phyloP scores from a whole-genome alignment of 2,888 invertebrate species.

The Coremacera marginata region DNA sequence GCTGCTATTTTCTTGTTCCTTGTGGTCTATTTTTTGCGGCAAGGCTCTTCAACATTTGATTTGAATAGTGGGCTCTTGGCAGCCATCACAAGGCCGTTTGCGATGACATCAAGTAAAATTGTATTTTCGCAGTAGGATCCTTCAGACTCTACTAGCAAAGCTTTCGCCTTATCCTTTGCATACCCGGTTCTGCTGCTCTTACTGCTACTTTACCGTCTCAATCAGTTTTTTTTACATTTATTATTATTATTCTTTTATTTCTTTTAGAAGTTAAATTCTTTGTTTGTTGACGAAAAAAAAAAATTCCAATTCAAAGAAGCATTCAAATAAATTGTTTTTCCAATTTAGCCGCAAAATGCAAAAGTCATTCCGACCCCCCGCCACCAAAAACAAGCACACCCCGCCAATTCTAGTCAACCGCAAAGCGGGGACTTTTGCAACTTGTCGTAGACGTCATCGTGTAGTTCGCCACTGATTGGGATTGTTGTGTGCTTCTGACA shows the following conservation, averaged over 20 bases:
- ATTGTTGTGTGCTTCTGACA: conserved; percentile 59
- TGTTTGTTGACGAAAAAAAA: conserved; percentile 38
- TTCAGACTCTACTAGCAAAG: too few relatives aligned
- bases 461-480: conserved; percentile 26
- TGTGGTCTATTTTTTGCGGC: not conserved
- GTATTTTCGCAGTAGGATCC: conserved; percentile 11
- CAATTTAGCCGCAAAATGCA: conserved; percentile 24
- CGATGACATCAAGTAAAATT: conserved; percentile 23
- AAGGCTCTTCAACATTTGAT: not conserved
- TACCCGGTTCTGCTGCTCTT: not conserved
- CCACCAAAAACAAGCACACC: not conserved
- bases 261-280: conserved; percentile 34
- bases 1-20: not conserved
- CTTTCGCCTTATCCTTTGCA: not conserved
- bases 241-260: not conserved
- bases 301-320: conserved; percentile 23
- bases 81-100: conserved; percentile 25
- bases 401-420: not conserved
- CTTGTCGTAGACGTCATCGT: not conserved
- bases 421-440: not conserved
- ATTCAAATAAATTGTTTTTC: conserved; percentile 37
- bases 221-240: conserved; percentile 12
- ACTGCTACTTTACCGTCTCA: not conserved
- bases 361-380: conserved; percentile 22
- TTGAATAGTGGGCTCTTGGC: conserved; percentile 8